A percentile compares a stretch with the other conserved stretches of the same genome.
Conservation (phyloP, 2,888 invertebrate genomes). For the Eugnorisma glareosa region DNA sequence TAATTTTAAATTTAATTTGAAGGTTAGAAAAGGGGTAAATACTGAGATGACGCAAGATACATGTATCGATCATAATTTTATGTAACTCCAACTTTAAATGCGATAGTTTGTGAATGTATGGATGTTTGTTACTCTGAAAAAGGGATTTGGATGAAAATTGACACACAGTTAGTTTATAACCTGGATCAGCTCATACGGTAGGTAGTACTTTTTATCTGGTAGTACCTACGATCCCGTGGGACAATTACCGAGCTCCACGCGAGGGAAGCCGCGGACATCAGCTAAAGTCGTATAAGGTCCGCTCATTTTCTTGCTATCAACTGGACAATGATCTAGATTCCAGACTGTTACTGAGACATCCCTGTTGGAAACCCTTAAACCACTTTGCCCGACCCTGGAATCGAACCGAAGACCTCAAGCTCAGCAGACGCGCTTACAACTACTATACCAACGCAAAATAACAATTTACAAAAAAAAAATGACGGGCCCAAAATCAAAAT, state of each 20-base stretch:
- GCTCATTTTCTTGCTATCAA: not conserved
- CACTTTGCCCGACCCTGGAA: not conserved
- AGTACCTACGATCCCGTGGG: not conserved
- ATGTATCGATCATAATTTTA: no score
- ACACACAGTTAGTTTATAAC: not conserved
- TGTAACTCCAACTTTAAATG: no score
- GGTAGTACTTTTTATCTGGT: not conserved
- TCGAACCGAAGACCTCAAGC: not conserved
- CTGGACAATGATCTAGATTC: not conserved
- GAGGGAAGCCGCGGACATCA: not conserved
- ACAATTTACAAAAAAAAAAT: slow-evolving; percentile 16
- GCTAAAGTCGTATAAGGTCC: not conserved
- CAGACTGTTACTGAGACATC: not conserved
- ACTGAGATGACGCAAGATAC: not conserved
- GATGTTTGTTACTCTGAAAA: not conserved
- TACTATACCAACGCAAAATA: no score
- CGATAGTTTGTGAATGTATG: no score
- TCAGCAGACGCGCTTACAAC: not conserved
- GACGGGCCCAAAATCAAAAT: slow-evolving; percentile 52
- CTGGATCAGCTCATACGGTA: not conserved
- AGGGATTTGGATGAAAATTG: not conserved
- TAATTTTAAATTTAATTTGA: not conserved
- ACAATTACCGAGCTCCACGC: not conserved
- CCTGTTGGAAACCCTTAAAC: not conserved
- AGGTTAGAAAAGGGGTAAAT: not conserved